Evolutionary conservation across 2,888 invertebrate species (phyloP).

Genomic region (Acanthopleura granulata): DNA sequence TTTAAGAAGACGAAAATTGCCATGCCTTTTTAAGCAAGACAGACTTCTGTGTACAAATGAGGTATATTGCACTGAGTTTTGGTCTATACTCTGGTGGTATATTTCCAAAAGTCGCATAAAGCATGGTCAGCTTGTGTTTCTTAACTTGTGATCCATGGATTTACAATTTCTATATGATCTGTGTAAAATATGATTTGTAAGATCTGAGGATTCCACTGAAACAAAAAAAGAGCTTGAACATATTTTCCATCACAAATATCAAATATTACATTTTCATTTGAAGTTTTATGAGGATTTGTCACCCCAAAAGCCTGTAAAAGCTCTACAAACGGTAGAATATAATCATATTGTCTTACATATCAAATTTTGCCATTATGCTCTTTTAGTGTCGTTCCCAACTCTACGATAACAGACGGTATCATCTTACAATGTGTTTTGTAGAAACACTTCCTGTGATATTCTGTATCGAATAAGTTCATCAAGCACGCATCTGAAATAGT

Average conservation of each 20-base stretch:
- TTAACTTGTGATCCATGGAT: conserved; percentile 26
- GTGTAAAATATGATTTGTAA: conserved; percentile 20
- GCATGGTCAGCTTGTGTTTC: conserved; percentile 29
- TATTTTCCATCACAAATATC: conserved; percentile 24
- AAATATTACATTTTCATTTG: conserved; percentile 18
- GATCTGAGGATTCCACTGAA: conserved; percentile 11
- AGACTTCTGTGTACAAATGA: conserved; percentile 19
- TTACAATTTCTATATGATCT: conserved; percentile 28
- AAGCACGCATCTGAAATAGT: no score
- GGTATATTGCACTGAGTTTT: conserved; percentile 19
- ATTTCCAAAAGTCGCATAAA: conserved; percentile 25
- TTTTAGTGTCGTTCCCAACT: not conserved
- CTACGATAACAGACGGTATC: no score
- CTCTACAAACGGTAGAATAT: not conserved
- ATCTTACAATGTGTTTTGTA: no score
- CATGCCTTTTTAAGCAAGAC: not conserved
- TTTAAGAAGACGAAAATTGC: not conserved
- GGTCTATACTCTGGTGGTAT: conserved; percentile 24
- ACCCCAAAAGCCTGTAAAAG: not conserved
- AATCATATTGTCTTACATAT: not conserved
- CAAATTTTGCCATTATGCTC: not conserved
- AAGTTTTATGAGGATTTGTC: not conserved
- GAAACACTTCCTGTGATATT: no score
- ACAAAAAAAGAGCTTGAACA: conserved; percentile 3
- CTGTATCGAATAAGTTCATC: no score